Evolutionary conservation across 2,888 invertebrate species (phyloP), one percentile per base, ranked within the genome.

Genomic region (Dasypolia templi): DNA sequence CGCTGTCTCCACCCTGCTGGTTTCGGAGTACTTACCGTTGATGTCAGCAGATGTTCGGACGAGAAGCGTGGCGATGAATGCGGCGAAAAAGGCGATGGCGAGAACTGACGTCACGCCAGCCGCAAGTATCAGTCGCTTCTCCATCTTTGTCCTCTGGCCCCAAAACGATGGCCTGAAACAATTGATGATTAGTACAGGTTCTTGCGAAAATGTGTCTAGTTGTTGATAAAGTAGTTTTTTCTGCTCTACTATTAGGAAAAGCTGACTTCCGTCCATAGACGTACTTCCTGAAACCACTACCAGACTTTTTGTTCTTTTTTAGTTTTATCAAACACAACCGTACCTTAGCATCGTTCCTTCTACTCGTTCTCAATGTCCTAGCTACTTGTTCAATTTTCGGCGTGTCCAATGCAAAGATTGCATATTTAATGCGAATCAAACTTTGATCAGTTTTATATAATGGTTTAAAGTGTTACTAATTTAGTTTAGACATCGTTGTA

Each of bases 61-160:
- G 39, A 94, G 84, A 70, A 93, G 86, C 35, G 92, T 93, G 72
- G 92, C 90, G 53, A 95, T 87, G 88, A 95, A 95, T 19, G 96
- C 95, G 19, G 93, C 91, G 17, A 95, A 88, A 84, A 95, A 95
- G 17, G 93, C 93, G 44, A 93, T 85, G 26, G 95, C 95, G n/a
- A 96, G 88, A 17, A 93, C 69, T 1, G 89, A 80, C 42, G 91
- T 89, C 76, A 95, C 90, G 0, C 90, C 93, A 1, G 91, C 90
- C 3, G 90, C 89, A 65, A 95, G 58, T 73, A 95, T 84, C 63
- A 96, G 88, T 64, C 93, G 89, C 87, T 95, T 95, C 89, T 96
- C 96, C 91, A 95, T 84, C 86, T 89, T 88, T 35, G 95, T 94
- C 76, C 95, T 89, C 82, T 94, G 93, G 67, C 90, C 93, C 96